A percentile compares a stretch with the other conserved stretches of the same genome.
Conservation (phyloP, 2,113 vertebrate genomes). For the Labrus mixtus region DNA sequence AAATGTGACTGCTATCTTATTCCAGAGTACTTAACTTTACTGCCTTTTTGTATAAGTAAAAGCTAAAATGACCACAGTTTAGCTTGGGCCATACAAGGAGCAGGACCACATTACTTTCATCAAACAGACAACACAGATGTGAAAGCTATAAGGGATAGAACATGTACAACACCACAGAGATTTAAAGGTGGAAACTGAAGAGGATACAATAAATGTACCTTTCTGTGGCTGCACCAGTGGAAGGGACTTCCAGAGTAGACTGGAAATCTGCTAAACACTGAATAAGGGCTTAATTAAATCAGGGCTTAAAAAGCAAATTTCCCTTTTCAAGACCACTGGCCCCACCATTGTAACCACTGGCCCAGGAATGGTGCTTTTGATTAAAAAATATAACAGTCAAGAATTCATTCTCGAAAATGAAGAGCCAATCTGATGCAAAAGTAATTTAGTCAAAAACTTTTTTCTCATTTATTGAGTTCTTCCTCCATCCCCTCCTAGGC, state of each 20-base stretch:
- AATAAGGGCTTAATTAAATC: no score
- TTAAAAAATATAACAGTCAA: no score
- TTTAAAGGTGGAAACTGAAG: not conserved
- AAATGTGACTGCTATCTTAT: not conserved
- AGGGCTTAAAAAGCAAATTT: not conserved
- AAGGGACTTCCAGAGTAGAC: not conserved
- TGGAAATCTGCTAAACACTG: conserved; percentile 10
- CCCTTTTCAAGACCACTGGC: no score
- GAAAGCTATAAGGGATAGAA: not conserved
- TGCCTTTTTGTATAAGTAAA: not conserved
- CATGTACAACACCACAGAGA: not conserved
- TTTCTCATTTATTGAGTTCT: no score
- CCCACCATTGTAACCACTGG: no score
- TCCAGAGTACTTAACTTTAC: not conserved
- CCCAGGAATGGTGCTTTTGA: no score
- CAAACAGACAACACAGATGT: not conserved
- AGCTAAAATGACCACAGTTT: no score
- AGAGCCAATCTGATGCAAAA: no score
- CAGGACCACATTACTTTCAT: not conserved
- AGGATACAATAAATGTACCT: no score
- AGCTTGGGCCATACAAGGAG: not conserved
- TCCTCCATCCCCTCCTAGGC: no score
- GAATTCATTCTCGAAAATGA: no score
- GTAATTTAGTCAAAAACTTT: no score
- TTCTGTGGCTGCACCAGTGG: not conserved